Evolutionary conservation across 2,797 vertebrate species (phyloP).

Genomic region (Brachyrhaphis roseni): DNA sequence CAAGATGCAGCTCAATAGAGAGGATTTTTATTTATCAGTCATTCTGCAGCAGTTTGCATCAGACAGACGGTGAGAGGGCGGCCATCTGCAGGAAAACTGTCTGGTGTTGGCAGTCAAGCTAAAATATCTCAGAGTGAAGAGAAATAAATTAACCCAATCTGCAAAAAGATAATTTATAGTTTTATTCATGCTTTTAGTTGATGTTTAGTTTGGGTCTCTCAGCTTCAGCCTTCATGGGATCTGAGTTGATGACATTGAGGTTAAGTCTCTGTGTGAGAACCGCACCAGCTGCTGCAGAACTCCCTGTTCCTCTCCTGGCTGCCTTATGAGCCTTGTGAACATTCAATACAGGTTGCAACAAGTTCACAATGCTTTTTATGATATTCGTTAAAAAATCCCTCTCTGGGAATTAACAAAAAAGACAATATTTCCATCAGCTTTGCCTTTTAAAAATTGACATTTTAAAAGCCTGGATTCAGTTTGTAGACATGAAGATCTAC

Average conservation of each 20-base stretch:
- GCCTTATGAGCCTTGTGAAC: not conserved
- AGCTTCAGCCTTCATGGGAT: not conserved
- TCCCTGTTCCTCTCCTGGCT: not conserved
- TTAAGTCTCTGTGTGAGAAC: not conserved
- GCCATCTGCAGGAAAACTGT: not conserved
- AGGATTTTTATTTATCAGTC: not conserved
- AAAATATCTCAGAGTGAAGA: not conserved
- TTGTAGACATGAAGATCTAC: not conserved
- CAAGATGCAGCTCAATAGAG: not conserved
- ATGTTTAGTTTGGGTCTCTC: not conserved
- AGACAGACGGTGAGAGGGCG: not conserved
- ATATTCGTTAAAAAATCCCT: not conserved
- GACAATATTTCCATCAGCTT: not conserved
- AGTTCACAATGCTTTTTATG: not conserved
- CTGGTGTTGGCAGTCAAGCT: not conserved
- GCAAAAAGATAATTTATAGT: not conserved
- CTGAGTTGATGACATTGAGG: not conserved
- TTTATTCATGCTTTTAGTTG: not conserved
- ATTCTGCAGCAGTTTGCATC: not conserved
- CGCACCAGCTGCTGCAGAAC: not conserved
- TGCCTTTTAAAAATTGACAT: not conserved
- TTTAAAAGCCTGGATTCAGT: not conserved
- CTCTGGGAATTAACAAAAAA: not conserved
- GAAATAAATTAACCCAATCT: not conserved
- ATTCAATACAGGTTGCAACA: not conserved